These are phyloP conservation scores for Drosophila kikkawai DNA, from an alignment of 1,140 invertebrate species.

Conservation along the genomic window DNA sequence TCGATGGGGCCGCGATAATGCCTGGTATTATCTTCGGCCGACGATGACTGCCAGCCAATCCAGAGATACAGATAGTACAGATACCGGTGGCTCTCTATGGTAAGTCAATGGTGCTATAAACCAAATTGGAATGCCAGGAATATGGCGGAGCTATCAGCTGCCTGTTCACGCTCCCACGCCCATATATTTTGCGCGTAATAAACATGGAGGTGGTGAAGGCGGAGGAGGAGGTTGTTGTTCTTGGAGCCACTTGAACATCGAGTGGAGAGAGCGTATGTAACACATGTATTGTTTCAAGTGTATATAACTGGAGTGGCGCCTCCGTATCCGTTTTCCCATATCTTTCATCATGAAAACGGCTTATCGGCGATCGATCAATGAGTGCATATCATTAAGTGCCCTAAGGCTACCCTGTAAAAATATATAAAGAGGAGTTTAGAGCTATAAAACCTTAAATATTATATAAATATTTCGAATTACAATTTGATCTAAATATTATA, in stretches of 20 bases:
- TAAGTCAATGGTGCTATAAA: conserved; percentile 16
- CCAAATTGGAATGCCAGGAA: conserved; percentile 7
- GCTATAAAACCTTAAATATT: background rate
- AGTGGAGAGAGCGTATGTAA: conserved; percentile 8
- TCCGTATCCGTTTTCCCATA: conserved; percentile 21
- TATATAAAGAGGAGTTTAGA: background rate
- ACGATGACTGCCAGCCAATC: background rate
- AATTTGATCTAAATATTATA: too few species aligned
- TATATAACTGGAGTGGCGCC: conserved; percentile 23
- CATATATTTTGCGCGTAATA: conserved; percentile 38
- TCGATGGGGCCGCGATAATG: conserved; percentile 8
- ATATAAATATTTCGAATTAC: background rate
- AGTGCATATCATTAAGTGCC: conserved; percentile 34
- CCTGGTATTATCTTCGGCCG: background rate
- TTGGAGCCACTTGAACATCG: background rate
- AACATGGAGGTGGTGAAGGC: background rate
- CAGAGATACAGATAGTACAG: conserved; percentile 15
- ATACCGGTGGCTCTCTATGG: conserved; percentile 6
- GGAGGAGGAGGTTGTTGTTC: background rate
- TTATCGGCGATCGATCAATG: conserved; percentile 25
- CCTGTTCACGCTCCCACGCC: conserved; percentile 33
- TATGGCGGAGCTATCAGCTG: conserved; percentile 20
- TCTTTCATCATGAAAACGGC: background rate
- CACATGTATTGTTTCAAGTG: conserved; percentile 16
- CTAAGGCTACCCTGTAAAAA: background rate